A percentile compares a stretch with the other conserved stretches of the same genome.
Conservation (phyloP, 2,888 invertebrate species). For the Parapristionchus giblindavisi region DNA sequence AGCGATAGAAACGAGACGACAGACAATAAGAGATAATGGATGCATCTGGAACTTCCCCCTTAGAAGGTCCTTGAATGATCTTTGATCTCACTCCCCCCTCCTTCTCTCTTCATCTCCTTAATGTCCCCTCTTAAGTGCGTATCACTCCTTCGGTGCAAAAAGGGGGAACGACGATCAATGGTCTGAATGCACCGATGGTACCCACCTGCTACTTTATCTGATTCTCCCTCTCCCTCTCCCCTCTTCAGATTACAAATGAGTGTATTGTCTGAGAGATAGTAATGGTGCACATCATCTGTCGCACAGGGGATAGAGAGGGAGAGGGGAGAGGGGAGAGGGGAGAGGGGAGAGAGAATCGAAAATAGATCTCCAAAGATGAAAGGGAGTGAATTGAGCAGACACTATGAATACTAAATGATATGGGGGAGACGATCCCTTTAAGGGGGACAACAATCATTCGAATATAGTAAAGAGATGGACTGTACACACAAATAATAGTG, state of each 20-base stretch:
- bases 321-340: background rate
- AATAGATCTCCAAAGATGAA: background rate
- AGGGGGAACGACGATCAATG: too few species aligned
- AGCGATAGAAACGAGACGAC: too few species aligned
- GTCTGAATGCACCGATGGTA: too few species aligned
- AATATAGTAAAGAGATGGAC: background rate
- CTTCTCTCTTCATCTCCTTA: background rate
- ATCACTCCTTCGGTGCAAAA: too few species aligned
- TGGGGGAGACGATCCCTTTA: too few species aligned
- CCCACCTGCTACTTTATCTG: too few species aligned
- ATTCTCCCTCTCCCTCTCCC: constrained; percentile 8
- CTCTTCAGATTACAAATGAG: background rate
- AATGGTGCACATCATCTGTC: background rate
- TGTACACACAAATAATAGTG: background rate
- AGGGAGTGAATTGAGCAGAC: too few species aligned
- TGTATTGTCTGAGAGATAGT: background rate
- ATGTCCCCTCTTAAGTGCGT: too few species aligned
- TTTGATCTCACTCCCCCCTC: background rate
- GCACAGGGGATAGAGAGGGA: background rate
- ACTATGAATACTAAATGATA: too few species aligned
- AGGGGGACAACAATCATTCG: background rate
- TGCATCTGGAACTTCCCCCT: background rate
- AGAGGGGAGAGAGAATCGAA: background rate
- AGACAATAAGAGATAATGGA: background rate
- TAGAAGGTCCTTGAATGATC: background rate